Percentiles rank a stretch among this genome's conserved stretches.
Evolutionary conservation across 64 coral and sea anemone species (phyloP).

Genomic region (Montipora foliosa): DNA sequence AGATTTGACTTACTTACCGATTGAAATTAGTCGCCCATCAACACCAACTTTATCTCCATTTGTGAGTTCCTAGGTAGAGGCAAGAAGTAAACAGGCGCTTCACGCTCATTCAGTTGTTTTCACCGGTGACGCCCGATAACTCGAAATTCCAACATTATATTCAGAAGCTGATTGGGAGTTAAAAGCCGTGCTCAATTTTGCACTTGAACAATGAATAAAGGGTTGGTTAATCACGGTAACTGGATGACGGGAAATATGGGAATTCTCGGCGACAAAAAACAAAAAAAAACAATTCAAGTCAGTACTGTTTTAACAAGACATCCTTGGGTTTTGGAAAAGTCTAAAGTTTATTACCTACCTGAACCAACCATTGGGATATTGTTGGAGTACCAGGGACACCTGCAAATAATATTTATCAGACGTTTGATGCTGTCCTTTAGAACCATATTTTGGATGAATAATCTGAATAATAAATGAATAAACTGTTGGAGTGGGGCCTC

Average conservation of each 20-base stretch:
- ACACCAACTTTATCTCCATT: conserved; percentile 26
- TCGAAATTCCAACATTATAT: neutral
- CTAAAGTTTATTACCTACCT: neutral
- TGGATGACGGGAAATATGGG: too few species aligned
- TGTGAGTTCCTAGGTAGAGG: neutral
- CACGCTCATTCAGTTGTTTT: neutral
- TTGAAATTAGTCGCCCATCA: conserved; percentile 53
- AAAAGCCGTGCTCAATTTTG: too few species aligned
- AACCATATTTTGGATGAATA: too few species aligned
- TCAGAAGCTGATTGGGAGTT: neutral
- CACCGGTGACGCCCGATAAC: too few species aligned
- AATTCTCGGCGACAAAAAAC: too few species aligned
- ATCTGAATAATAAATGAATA: too few species aligned
- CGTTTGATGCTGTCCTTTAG: too few species aligned
- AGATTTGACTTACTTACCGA: conserved; percentile 19
- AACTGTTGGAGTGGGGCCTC: too few species aligned
- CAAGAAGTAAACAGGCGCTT: neutral
- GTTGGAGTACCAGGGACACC: conserved; percentile 1
- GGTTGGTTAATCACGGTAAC: neutral
- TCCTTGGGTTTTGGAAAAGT: too few species aligned
- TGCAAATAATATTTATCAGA: neutral
- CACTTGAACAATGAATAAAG: too few species aligned
- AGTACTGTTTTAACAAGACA: too few species aligned
- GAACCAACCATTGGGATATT: neutral
- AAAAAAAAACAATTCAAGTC: too few species aligned